These are phyloP conservation scores for Corythornis cristatus DNA, from an alignment of 2,113 vertebrate species.

Conservation along the genomic window DNA sequence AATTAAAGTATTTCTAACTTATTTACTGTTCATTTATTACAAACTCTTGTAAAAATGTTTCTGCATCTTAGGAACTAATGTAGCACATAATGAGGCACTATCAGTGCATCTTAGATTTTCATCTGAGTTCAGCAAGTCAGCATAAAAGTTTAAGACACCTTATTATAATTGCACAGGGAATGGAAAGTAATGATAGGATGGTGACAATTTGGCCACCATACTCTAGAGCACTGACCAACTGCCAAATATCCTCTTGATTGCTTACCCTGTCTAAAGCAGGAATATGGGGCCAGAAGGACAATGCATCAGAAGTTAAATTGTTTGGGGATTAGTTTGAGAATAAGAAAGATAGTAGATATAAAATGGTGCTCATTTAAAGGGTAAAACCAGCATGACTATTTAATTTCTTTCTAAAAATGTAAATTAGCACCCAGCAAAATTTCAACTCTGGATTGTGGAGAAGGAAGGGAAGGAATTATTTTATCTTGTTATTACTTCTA, in stretches of 20 bases:
- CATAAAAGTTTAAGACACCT: constrained; percentile 32
- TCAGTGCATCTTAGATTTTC: constrained; percentile 20
- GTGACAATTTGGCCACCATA: constrained; percentile 31
- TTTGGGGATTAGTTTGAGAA: neutral
- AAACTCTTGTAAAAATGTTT: neutral
- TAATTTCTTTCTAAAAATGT: neutral
- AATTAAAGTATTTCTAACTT: constrained; percentile 38
- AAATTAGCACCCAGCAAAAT: neutral
- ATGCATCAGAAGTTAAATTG: neutral
- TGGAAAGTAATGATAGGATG: constrained; percentile 1
- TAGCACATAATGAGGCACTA: neutral
- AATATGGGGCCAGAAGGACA: neutral
- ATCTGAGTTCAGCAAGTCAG: constrained; percentile 46
- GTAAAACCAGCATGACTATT: neutral
- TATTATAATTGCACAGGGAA: neutral
- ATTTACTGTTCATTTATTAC: constrained; percentile 13
- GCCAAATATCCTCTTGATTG: constrained; percentile 56
- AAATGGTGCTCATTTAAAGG: neutral
- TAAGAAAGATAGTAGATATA: neutral
- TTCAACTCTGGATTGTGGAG: neutral
- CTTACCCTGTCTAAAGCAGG: constrained; percentile 39
- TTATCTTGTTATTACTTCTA: neutral
- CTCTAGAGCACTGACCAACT: neutral
- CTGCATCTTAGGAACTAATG: constrained; percentile 23
- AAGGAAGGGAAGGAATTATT: neutral